phyloP scores from a whole-genome alignment of 2,888 invertebrate genomes.

The Brachylomia viminalis region DNA sequence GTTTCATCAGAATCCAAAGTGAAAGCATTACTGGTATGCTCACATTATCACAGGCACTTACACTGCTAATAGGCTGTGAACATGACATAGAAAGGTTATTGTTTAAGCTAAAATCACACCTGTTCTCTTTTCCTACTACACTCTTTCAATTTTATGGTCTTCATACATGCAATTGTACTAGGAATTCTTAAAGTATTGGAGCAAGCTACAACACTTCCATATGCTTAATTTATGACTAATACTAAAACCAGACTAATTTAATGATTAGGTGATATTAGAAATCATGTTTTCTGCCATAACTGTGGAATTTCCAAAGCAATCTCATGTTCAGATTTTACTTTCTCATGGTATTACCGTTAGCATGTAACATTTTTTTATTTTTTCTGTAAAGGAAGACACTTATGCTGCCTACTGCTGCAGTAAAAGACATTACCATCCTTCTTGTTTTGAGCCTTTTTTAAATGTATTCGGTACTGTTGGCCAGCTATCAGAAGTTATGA shows the following conservation, averaged over 20 bases:
- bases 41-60: conserved; percentile 77
- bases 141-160: conserved; percentile 31
- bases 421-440: neutral
- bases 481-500: conserved; percentile 11
- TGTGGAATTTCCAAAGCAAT: conserved; percentile 64
- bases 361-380: conserved; percentile 52
- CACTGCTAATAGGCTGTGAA: conserved; percentile 75
- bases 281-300: conserved; percentile 64
- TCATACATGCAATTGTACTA: conserved; percentile 32
- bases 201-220: conserved; percentile 6
- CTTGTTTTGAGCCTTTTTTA: conserved; percentile 15
- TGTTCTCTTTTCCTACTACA: conserved; percentile 38
- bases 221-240: conserved; percentile 56
- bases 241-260: conserved; percentile 58
- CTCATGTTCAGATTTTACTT: conserved; percentile 61
- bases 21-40: conserved; percentile 83
- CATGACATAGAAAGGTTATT: conserved; percentile 71
- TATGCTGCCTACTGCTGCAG: neutral
- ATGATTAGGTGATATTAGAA: conserved; percentile 60
- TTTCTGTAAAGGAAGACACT: neutral
- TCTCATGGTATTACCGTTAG: conserved; percentile 58
- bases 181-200: conserved; percentile 30
- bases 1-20: conserved; percentile 77
- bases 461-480: conserved; percentile 15
- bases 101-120: conserved; percentile 55